A percentile compares a stretch with the other conserved stretches of the same genome.
Evolutionary conservation across 2,888 invertebrate species (phyloP).

Genomic region (Glaucopsyche alexis): DNA sequence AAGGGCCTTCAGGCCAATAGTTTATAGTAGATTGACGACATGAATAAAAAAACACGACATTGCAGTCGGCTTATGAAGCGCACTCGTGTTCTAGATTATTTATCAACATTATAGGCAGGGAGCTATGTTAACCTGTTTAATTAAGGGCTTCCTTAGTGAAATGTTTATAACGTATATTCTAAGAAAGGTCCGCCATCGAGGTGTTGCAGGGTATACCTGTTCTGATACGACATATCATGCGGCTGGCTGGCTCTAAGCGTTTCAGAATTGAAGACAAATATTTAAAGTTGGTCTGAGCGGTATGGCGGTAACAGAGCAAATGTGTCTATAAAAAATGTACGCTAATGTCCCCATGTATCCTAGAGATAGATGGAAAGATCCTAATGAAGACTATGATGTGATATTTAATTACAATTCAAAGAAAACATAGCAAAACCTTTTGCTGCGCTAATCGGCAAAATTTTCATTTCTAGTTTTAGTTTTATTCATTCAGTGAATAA

Average conservation of each 20-base stretch:
- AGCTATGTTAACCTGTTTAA: neutral
- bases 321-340: constrained; percentile 62
- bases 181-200: neutral
- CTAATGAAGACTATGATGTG: neutral
- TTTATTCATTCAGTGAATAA: no score
- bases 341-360: constrained; percentile 41
- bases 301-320: constrained; percentile 55
- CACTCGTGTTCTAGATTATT: no score
- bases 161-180: neutral
- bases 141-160: neutral
- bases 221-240: constrained; percentile 53
- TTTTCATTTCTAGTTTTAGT: no score
- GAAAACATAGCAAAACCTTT: no score
- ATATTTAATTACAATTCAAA: no score
- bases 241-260: constrained; percentile 65
- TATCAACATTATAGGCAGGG: no score
- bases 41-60: neutral
- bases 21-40: neutral
- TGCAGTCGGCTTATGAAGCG: no score
- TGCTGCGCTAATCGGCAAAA: no score
- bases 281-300: constrained; percentile 72
- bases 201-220: constrained; percentile 5
- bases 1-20: neutral
- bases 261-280: constrained; percentile 76
- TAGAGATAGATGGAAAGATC: constrained; percentile 52